Evolutionary conservation across 1,140 invertebrate genomes (phyloP), one percentile per base, ranked within the genome.

Genomic region (Galleria mellonella): DNA sequence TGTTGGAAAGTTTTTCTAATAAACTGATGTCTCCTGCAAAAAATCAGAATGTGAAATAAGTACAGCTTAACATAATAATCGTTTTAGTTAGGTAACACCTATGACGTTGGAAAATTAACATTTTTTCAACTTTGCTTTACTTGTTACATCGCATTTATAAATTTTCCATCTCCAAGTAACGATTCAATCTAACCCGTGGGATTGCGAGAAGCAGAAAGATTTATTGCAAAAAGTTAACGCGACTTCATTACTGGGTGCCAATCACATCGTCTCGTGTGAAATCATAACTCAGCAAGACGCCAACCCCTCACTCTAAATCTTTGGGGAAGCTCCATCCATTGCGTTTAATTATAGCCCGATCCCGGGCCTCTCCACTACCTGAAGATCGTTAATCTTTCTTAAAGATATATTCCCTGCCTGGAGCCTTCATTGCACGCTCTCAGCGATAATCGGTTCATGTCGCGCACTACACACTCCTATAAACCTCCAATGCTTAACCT

Each of bases 331-430:
- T 63, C 66, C 65, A 77, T 78, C 72, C 66, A 78, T 76, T 74
- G 72, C 75, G 73, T 83, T 83, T 83, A 81, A 83, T 83, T 83
- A 83, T 74, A 73, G 58, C 66, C 57, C 70, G 68, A 81, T 74
- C 76, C 78, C 68, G 67, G 6, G 17, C 49, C 53, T 62, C 64
- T 51, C 50, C 48, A 39, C 47, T 75, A 79, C 74, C 76, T 83
- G 76, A 69, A 70, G 72, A 76, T 83, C 76, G 78, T 83, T 81
- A 83, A 83, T 83, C 76, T 83, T 81, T 81, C 78, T 81, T 77
- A 77, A 83, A 81, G 76, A 83, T 77, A 78, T 79, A 83, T 78
- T 69, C 69, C 65, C 60, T 58, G 55, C 54, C 52, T 61, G 47
- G 56, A 66, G 53, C 58, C 62, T 72, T 61, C 62, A 51, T 61